Evolutionary conservation across 2,888 invertebrate genomes (phyloP).

Genomic region (Volucella bombylans): DNA sequence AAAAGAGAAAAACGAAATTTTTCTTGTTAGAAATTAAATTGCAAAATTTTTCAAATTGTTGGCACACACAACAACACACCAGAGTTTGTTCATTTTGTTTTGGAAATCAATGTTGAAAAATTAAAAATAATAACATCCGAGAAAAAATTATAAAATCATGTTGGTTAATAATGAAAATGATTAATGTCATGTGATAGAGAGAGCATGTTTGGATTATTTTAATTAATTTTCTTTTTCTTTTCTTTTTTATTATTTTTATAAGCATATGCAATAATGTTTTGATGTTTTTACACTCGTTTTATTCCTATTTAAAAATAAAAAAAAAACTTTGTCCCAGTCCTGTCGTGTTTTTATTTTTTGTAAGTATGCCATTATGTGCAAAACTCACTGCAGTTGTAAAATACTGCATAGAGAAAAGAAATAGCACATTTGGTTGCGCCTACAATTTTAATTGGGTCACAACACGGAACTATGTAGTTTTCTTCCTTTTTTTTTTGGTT

Average conservation of each 20-base stretch:
- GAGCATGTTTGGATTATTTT: slow-evolving; percentile 33
- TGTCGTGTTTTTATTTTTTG: neutral
- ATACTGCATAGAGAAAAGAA: slow-evolving; percentile 25
- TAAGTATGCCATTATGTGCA: neutral
- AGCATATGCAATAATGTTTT: slow-evolving; percentile 25
- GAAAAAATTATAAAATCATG: slow-evolving; percentile 62
- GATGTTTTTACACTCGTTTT: slow-evolving; percentile 16
- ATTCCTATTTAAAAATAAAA: neutral
- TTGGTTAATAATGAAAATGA: slow-evolving; percentile 63
- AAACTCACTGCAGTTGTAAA: slow-evolving; percentile 28
- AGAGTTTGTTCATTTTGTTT: slow-evolving; percentile 71
- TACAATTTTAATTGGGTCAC: slow-evolving; percentile 37
- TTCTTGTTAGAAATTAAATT: slow-evolving; percentile 27
- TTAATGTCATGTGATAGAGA: slow-evolving; percentile 68
- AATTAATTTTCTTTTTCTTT: neutral
- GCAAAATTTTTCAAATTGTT: slow-evolving; percentile 31
- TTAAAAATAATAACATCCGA: slow-evolving; percentile 73
- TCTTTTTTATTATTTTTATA: neutral
- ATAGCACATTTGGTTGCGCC: slow-evolving; percentile 29
- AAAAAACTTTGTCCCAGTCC: no score
- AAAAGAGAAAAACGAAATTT: slow-evolving; percentile 6
- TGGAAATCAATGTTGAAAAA: slow-evolving; percentile 74
- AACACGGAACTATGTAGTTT: slow-evolving; percentile 15
- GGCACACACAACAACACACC: slow-evolving; percentile 70
- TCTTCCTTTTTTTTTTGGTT: no score